Base-by-base conservation (phyloP, 2,888 invertebrate genomes). In the Tenthredo livida region DNA sequence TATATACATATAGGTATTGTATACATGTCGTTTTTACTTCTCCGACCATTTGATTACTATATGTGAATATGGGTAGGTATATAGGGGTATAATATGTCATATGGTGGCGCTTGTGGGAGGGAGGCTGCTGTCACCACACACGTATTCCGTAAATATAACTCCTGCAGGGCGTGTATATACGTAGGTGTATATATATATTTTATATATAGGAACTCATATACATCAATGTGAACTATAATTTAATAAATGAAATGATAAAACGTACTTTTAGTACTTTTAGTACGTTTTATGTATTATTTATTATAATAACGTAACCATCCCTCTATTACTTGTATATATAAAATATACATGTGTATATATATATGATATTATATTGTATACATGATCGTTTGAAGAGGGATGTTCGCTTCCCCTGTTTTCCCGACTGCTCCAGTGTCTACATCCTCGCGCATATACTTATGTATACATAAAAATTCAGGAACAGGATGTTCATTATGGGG, bases 401-500 rank as follows among this genome's bases (percentile, higher is more conserved):
- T 61, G 61, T 61, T 21, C 58, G 61, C 61, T 25, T 25, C 25
- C 61, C 61, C 61, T 61, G 21, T 2, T 12, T 7, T 25, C 10
- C 61, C 3, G 10, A 9, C 10, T 21, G 10, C 12, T 61, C 21
- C 9, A 12, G 21, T 61, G 21, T 21, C 15, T 72, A 17, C 70
- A 47, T 47, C 47, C 37, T n/a, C 40, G n/a, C n/a, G 21, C 21
- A 33, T 25, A 10, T 3, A 5, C n/a, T 33, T 21, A 25, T 61
- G 25, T 61, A 21, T 7, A 25, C 61, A 10, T 3, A 5, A 54
- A 33, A 15, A 21, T 17, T 21, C 17, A 17, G 77, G n/a, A 77
- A 33, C 77, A 77, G 77, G 77, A 77, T 77, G 77, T 77, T 77
- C 77, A 54, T 77, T 50, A 50, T 54, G 77, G n/a, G 54, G 29